Conservation (phyloP, 37 sponge, comb jelly and placozoan species). For the Oscarella lobularis region DNA sequence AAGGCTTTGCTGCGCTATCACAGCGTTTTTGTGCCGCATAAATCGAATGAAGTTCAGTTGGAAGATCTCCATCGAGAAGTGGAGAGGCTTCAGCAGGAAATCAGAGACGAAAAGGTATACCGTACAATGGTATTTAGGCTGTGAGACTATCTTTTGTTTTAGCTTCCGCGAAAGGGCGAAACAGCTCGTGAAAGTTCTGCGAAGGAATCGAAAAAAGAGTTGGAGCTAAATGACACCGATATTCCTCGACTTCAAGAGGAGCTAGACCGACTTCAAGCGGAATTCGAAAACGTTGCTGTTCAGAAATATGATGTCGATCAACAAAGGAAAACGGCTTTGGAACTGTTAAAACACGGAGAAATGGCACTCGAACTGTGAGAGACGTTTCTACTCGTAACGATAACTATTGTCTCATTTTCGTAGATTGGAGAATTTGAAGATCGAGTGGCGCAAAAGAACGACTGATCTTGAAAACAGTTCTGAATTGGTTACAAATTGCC, state of each 20-base stretch:
- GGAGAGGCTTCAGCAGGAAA: no score
- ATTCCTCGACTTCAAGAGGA: no score
- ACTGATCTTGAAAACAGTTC: neutral
- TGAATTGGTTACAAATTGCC: constrained; percentile 27
- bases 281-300: neutral
- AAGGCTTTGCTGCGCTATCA: constrained; percentile 39
- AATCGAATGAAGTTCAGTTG: constrained; percentile 9
- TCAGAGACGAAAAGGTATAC: no score
- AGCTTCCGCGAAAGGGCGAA: no score
- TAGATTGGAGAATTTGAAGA: neutral
- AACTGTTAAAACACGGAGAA: neutral
- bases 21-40: constrained; percentile 18
- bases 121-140: no score
- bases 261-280: neutral
- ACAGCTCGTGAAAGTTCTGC: no score
- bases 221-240: no score
- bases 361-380: neutral
- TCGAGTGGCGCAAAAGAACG: neutral
- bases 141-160: no score
- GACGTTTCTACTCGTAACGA: neutral
- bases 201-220: no score
- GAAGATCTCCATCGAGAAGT: no score
- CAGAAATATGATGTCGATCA: neutral
- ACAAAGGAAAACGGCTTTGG: neutral
- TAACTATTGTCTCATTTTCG: neutral